A percentile compares a stretch with the other conserved stretches of the same genome.
Conservation (phyloP, 2,888 invertebrate genomes). For the Pediacus dermestoides region DNA sequence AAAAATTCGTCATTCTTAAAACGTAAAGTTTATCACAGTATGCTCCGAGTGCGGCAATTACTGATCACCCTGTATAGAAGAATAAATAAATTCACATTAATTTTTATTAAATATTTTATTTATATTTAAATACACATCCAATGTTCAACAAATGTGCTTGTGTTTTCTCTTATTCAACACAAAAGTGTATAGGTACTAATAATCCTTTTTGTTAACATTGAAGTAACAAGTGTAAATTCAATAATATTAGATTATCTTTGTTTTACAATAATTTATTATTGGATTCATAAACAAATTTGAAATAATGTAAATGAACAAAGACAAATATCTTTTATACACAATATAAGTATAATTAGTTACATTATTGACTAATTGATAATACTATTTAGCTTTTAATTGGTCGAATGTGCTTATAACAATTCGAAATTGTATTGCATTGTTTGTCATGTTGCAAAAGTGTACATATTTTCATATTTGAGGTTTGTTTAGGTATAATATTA, state of each 20-base stretch:
- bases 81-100: too few relatives aligned
- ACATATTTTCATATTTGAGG: too few relatives aligned
- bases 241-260: not conserved
- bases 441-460: slow-evolving; percentile 3
- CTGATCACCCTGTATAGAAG: too few relatives aligned
- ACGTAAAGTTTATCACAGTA: too few relatives aligned
- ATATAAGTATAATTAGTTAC: slow-evolving; percentile 9
- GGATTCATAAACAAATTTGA: slow-evolving; percentile 14
- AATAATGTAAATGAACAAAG: slow-evolving; percentile 16
- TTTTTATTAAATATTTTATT: slow-evolving; percentile 21
- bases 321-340: slow-evolving; percentile 12
- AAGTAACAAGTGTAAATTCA: not conserved
- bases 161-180: slow-evolving; percentile 15
- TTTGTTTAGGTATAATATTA: too few relatives aligned
- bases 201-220: not conserved
- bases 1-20: too few relatives aligned
- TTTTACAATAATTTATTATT: slow-evolving; percentile 3
- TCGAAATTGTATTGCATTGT: slow-evolving; percentile 29
- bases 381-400: slow-evolving; percentile 29
- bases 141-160: slow-evolving; percentile 20
- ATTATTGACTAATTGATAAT: slow-evolving; percentile 13
- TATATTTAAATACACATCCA: slow-evolving; percentile 19
- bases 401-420: slow-evolving; percentile 35
- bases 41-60: too few relatives aligned
- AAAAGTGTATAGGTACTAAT: slow-evolving; percentile 11